Conservation (phyloP, 2,888 invertebrate species). For the Dexiosoma caninum region DNA sequence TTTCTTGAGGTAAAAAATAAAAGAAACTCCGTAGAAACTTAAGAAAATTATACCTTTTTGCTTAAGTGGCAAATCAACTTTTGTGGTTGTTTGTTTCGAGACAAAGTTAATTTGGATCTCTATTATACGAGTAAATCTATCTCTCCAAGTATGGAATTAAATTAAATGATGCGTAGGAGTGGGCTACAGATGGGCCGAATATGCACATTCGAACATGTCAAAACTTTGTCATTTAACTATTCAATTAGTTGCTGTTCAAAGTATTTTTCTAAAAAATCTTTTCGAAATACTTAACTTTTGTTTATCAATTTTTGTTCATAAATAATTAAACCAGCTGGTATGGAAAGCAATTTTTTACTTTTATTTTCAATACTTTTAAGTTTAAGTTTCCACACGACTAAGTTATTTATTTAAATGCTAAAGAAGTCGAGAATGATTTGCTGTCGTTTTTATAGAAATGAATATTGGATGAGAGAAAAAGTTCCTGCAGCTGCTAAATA, state of each 20-base stretch:
- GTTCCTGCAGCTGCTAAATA: no score
- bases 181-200: background rate
- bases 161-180: background rate
- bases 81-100: constrained; percentile 38
- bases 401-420: constrained; percentile 23
- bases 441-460: background rate
- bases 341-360: background rate
- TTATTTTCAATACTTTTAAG: background rate
- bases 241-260: constrained; percentile 44
- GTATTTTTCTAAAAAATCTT: background rate
- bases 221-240: constrained; percentile 53
- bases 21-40: background rate
- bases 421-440: no score
- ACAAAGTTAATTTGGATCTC: constrained; percentile 57
- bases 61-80: constrained; percentile 39
- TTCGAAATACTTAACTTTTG: constrained; percentile 7
- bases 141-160: background rate
- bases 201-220: background rate
- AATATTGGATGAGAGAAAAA: background rate
- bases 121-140: background rate
- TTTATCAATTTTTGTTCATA: constrained; percentile 20
- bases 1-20: constrained; percentile 33
- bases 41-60: constrained; percentile 44
- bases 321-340: constrained; percentile 53
- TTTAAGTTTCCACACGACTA: constrained; percentile 27